Conservation (phyloP, 2,888 invertebrate species). For the Andrena fulva region DNA sequence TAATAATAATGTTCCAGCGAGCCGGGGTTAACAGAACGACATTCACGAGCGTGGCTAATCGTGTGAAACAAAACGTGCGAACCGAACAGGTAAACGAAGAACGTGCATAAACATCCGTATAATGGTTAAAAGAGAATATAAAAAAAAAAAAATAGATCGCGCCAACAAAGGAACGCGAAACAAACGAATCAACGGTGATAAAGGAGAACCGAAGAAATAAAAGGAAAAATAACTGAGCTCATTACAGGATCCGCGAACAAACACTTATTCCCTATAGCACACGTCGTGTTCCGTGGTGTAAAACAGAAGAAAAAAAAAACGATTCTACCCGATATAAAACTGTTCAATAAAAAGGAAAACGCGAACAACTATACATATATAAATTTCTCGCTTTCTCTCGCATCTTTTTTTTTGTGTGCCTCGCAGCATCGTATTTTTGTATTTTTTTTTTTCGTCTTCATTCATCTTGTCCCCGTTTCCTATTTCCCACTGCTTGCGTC, state of each 20-base stretch:
- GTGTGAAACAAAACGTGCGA: conserved; percentile 53
- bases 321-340: conserved; percentile 38
- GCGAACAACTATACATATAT: conserved; percentile 56
- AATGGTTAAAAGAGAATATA: conserved; percentile 11
- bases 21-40: conserved; percentile 57
- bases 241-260: conserved; percentile 34
- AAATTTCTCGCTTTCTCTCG: conserved; percentile 4
- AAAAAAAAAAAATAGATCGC: conserved; percentile 43
- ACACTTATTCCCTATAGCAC: conserved; percentile 29
- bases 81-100: conserved; percentile 62
- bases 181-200: conserved; percentile 50
- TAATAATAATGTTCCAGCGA: conserved; percentile 16
- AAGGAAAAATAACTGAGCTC: conserved; percentile 6
- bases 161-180: conserved; percentile 53
- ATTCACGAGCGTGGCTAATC: conserved; percentile 45
- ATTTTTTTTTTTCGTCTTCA: conserved; percentile 16
- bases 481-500: conserved; percentile 14
- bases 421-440: conserved; percentile 26
- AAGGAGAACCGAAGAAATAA: conserved; percentile 37
- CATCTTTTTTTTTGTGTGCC: conserved; percentile 20
- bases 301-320: conserved; percentile 9
- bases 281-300: neutral
- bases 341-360: conserved; percentile 53
- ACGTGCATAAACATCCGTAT: conserved; percentile 53
- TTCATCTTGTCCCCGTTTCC: conserved; percentile 1